Percentiles rank a stretch among this genome's conserved stretches.
These are phyloP conservation scores for Salarias fasciatus DNA, from an alignment of 2,797 vertebrate species.

Conservation along the genomic window DNA sequence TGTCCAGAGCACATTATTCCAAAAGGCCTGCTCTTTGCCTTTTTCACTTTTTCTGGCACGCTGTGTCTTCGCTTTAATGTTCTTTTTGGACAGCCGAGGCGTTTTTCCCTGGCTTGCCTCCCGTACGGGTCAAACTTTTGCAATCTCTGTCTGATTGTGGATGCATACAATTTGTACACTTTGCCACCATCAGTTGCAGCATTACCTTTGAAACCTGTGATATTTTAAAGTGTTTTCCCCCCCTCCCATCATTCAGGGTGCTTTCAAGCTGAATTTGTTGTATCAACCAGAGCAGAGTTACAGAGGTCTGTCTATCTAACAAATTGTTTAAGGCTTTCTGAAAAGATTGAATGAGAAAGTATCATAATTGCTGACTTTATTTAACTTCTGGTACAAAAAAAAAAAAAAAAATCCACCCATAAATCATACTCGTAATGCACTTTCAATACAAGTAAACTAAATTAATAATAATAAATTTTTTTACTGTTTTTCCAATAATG, in stretches of 20 bases:
- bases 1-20: not conserved
- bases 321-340: not conserved
- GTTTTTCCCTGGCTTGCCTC: not conserved
- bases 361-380: not conserved
- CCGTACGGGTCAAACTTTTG: not conserved
- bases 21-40: not conserved
- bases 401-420: not conserved
- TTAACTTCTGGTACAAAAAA: not conserved
- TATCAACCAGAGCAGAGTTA: too few relatives aligned
- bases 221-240: not conserved
- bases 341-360: not conserved
- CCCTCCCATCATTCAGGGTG: not conserved
- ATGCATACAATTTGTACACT: not conserved
- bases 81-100: not conserved
- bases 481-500: not conserved
- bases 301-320: too few relatives aligned
- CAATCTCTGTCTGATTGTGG: not conserved
- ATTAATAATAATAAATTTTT: not conserved
- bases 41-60: not conserved
- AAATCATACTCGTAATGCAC: not conserved
- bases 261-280: too few relatives aligned
- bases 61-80: not conserved
- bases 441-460: not conserved
- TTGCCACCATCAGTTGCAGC: not conserved
- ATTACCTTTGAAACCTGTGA: not conserved